phyloP scores from a whole-genome alignment of 2,797 vertebrate genomes.

The Paratrypauchen microcephalus region DNA sequence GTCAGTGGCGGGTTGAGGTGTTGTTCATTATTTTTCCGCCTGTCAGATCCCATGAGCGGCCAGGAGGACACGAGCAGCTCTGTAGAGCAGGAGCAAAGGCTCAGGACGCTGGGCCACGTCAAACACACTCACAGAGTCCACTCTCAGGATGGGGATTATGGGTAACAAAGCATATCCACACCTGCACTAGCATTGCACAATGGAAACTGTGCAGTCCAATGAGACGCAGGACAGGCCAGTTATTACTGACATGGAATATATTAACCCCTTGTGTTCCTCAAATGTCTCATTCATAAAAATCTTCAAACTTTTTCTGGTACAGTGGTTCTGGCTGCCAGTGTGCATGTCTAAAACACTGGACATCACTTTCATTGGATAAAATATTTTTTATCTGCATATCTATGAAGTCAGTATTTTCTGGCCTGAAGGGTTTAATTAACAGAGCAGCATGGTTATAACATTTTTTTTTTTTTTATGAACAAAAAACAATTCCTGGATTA shows the following conservation, averaged over 20 bases:
- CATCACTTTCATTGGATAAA: no score
- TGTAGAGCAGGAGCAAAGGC: constrained; percentile 85
- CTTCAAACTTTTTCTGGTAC: not conserved
- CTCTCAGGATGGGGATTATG: constrained; percentile 86
- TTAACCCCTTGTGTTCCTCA: constrained; percentile 70
- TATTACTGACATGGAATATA: constrained; percentile 74
- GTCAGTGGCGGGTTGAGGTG: constrained; percentile 95
- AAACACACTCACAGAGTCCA: constrained; percentile 93
- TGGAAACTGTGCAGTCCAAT: constrained; percentile 76
- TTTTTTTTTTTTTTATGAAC: no score
- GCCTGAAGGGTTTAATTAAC: no score
- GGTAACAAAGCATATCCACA: constrained; percentile 95
- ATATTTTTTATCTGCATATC: no score
- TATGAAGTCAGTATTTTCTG: no score
- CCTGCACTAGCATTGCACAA: constrained; percentile 84
- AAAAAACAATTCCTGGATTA: no score
- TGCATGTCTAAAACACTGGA: no score
- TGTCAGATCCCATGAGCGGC: constrained; percentile 96
- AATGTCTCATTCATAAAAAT: constrained; percentile 58
- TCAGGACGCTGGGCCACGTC: constrained; percentile 92
- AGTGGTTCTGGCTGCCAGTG: not conserved
- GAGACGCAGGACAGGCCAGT: constrained; percentile 60
- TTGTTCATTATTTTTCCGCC: constrained; percentile 99
- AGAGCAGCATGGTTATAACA: no score
- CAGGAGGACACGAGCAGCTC: constrained; percentile 85